These are phyloP conservation scores for Rousettus madagascariensis DNA, from an alignment of 2,797 vertebrate genomes.

Conservation along the genomic window DNA sequence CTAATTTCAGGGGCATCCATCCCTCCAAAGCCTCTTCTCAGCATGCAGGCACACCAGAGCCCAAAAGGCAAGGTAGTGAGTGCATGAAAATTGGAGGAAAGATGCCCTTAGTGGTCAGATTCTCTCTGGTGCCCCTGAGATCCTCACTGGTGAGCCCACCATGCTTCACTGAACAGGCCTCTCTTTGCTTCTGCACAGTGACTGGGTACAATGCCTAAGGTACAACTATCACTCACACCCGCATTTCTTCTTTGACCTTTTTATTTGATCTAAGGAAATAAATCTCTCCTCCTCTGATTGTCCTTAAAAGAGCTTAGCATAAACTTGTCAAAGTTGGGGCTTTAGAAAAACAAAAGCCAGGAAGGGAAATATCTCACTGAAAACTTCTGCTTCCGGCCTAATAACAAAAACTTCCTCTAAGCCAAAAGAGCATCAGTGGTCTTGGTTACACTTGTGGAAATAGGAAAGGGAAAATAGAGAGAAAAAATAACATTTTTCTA, in stretches of 20 bases:
- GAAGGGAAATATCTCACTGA: slow-evolving; percentile 38
- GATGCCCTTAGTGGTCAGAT: background rate
- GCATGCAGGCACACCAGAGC: background rate
- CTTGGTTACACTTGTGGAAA: background rate
- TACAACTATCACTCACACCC: background rate
- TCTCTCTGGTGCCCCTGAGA: background rate
- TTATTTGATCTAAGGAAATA: background rate
- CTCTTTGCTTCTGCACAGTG: background rate
- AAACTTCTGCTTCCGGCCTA: slow-evolving; percentile 1
- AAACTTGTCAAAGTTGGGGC: slow-evolving; percentile 13
- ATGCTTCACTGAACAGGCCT: background rate
- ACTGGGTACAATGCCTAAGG: background rate
- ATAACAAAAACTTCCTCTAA: background rate
- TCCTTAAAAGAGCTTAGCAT: background rate
- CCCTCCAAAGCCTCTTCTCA: background rate
- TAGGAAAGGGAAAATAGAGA: background rate
- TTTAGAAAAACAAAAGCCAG: slow-evolving; percentile 57
- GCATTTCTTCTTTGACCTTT: background rate
- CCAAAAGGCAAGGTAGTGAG: background rate
- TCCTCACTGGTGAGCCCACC: background rate
- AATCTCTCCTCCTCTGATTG: background rate
- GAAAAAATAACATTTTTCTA: background rate
- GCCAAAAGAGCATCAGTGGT: background rate
- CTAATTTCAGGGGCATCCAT: background rate
- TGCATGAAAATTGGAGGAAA: background rate